Evolutionary conservation across 2,797 vertebrate species (phyloP), one percentile per base, ranked within the genome.

Genomic region (Sebastes nivosus): DNA sequence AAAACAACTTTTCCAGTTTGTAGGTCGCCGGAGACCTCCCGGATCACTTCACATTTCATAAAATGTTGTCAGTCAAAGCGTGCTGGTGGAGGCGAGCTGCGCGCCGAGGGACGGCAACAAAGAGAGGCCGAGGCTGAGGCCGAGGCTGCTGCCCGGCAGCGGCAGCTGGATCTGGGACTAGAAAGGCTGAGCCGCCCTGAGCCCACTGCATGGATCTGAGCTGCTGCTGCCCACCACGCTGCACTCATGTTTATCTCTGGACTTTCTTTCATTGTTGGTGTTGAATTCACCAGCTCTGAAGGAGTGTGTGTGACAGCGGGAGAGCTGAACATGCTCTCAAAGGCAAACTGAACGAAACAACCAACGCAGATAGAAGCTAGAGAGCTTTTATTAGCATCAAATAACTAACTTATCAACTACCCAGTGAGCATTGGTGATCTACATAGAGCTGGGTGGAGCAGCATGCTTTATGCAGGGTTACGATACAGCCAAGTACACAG

Each of bases 1-100:
- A 67, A 84, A 87, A 85, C 82, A 88, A 80, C 80, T 77, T 79
- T 42, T 77, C 67, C 67, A 57, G 77, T 85, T 54, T 75, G 67
- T 80, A n/a, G n/a, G 34, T 38, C 58, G 14, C 70, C 20, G 72
- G 76, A 73, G 59, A 77, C 76, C 77, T 71, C 32, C 59, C 65
- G 83, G 81, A 86, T 76, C 80, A 30, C 67, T 77, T 66, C 72
- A 72, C 80, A 70, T 81, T 81, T 80, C 52, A 63, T 38, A 65
- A 77, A 76, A 80, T 55, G 79, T 80, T 85, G 85, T 79, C 79
- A 59, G 77, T 79, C 79, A 29, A 59, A 80, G 70, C 59, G 2
- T 5, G 80, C 68, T 58, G 76, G 67, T 72, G 0, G 64, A 79
- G 77, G 11, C 8, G 68, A 73, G 68, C n/a, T 29, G 29, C 34